These are phyloP conservation scores for Amphimedon queenslandica DNA, from an alignment of 37 sponge, comb jelly and placozoan genomes.

Conservation along the genomic window DNA sequence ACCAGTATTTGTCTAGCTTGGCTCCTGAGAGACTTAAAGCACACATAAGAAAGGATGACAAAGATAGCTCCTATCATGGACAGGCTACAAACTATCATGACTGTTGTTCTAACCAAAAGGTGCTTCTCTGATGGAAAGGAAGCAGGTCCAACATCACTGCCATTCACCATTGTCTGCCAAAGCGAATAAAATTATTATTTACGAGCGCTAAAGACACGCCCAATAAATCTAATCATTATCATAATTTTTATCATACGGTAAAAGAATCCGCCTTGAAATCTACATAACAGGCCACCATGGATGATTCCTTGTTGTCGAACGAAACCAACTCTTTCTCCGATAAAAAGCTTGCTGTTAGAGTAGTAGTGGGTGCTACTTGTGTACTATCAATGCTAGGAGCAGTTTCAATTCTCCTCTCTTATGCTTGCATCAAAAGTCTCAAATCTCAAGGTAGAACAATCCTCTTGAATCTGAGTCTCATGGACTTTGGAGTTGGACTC, in stretches of 20 bases:
- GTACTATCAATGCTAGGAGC: slow-evolving; percentile 40
- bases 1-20: slow-evolving; percentile 41
- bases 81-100: slow-evolving; percentile 15
- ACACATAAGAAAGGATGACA: slow-evolving; percentile 49
- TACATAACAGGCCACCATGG: no score
- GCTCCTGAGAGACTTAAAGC: slow-evolving; percentile 23
- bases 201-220: no score
- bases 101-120: slow-evolving; percentile 2
- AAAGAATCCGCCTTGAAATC: no score
- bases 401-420: slow-evolving; percentile 44
- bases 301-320: no score
- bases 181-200: no score
- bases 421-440: slow-evolving; percentile 18
- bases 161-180: no score
- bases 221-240: no score
- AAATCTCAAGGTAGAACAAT: slow-evolving; percentile 37
- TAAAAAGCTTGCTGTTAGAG: neutral
- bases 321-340: no score
- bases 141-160: no score
- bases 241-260: no score
- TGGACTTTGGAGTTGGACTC: slow-evolving; percentile 23
- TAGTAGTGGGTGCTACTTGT: slow-evolving; percentile 18
- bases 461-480: slow-evolving; percentile 40
- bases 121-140: neutral
- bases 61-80: slow-evolving; percentile 42